Evolutionary conservation across 2,888 invertebrate genomes (phyloP).

Genomic region (Drosophila vallismaia): DNA sequence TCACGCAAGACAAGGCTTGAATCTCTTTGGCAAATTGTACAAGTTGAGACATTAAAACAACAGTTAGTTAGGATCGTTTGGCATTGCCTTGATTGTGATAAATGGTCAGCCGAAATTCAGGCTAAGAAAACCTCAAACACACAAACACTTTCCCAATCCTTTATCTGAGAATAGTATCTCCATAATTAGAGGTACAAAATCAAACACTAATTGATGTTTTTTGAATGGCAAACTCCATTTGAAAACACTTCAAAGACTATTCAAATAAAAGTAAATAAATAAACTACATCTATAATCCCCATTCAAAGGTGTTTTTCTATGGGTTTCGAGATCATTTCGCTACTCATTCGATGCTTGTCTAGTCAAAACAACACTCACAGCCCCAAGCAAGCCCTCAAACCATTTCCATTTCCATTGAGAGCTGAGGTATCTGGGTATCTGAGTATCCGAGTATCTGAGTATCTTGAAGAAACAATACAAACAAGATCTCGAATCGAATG

Average conservation of each 20-base stretch:
- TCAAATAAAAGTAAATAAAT: slow-evolving; percentile 28
- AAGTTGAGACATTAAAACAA: slow-evolving; percentile 61
- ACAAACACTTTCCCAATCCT: neutral
- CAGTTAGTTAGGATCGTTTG: slow-evolving; percentile 63
- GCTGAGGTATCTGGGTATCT: neutral
- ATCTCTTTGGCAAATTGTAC: slow-evolving; percentile 53
- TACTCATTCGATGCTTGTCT: slow-evolving; percentile 28
- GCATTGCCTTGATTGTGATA: slow-evolving; percentile 22
- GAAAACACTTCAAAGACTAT: slow-evolving; percentile 1
- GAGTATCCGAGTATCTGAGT: neutral
- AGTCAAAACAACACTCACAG: slow-evolving; percentile 29
- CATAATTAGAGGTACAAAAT: slow-evolving; percentile 1
- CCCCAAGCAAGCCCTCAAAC: slow-evolving; percentile 19
- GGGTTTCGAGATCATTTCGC: slow-evolving; percentile 32
- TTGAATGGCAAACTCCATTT: slow-evolving; percentile 13
- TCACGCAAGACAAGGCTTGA: slow-evolving; percentile 36
- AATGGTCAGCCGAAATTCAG: slow-evolving; percentile 16
- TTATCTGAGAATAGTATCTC: neutral
- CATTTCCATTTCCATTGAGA: slow-evolving; percentile 20
- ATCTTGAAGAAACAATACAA: slow-evolving; percentile 25
- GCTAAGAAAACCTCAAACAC: neutral
- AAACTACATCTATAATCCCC: slow-evolving; percentile 20
- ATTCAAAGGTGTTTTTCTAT: slow-evolving; percentile 32
- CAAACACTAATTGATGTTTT: slow-evolving; percentile 1
- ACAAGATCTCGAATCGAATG: slow-evolving; percentile 37